Evolutionary conservation across 2,797 vertebrate genomes (phyloP).

Genomic region (Pipistrellus pipistrellus): DNA sequence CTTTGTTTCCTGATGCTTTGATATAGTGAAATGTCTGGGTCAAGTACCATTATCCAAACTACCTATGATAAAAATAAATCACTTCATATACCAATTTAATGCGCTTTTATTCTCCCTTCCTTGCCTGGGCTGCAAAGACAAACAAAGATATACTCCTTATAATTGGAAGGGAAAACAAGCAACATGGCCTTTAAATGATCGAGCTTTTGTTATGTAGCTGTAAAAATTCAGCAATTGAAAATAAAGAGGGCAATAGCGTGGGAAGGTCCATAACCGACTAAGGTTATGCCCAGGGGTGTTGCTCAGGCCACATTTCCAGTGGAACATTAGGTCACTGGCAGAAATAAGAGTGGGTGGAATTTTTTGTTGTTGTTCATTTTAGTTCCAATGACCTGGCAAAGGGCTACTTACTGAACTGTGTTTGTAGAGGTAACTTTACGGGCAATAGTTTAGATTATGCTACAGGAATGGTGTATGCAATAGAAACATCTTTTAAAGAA

Average conservation of each 20-base stretch:
- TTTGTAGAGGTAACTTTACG: slow-evolving; percentile 83
- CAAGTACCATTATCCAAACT: slow-evolving; percentile 59
- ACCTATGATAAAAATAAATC: slow-evolving; percentile 70
- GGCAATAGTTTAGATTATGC: slow-evolving; percentile 85
- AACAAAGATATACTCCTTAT: slow-evolving; percentile 36
- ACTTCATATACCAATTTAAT: slow-evolving; percentile 45
- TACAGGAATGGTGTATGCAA: slow-evolving; percentile 80
- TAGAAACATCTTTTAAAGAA: slow-evolving; percentile 84
- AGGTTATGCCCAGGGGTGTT: slow-evolving; percentile 81
- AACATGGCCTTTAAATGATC: slow-evolving; percentile 80
- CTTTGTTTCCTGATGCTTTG: slow-evolving; percentile 87
- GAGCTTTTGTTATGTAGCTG: slow-evolving; percentile 72
- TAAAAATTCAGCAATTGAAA: slow-evolving; percentile 84
- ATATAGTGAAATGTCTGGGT: slow-evolving; percentile 18
- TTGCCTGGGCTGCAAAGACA: background rate
- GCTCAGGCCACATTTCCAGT: slow-evolving; percentile 85
- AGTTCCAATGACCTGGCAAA: slow-evolving; percentile 85
- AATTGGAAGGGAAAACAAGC: slow-evolving; percentile 61
- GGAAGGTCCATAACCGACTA: slow-evolving; percentile 74
- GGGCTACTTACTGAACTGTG: slow-evolving; percentile 87
- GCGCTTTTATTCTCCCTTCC: slow-evolving; percentile 28
- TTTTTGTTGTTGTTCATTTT: slow-evolving; percentile 82
- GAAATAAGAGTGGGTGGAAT: slow-evolving; percentile 77
- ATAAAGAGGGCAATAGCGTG: slow-evolving; percentile 81
- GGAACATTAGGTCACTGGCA: slow-evolving; percentile 85